Base-by-base conservation (phyloP, 64 coral and sea anemone genomes). In the Porites australiensis region DNA sequence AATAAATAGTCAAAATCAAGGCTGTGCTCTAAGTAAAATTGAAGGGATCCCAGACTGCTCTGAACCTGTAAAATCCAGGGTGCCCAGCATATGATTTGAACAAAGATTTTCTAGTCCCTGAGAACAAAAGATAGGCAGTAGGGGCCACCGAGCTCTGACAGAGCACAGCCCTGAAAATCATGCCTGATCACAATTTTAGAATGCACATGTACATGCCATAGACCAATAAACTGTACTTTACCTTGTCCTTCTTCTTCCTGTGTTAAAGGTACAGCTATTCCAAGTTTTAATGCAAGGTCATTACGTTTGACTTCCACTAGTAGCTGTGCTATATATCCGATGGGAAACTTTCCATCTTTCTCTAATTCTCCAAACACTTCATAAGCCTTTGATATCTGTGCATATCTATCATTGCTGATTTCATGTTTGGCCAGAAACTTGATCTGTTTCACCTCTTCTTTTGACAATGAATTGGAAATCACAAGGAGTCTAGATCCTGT, bases 251-350 rank as follows among this genome's bases (percentile, higher is more conserved):
- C 44, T 61, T 62, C 57, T 64, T 44, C 8, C 12, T 16, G 13
- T 44, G 3, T 54, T 13, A 18, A 82, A 44, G 43, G 58, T 37
- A 37, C 27, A 37, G 27, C 27, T 6, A 50, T 2, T 64, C 43
- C 44, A 64, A 82, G 79, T 65, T 64, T 82, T 60, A 49, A 27
- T 16, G 65, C 5, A 19, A 82, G 79, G 49, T 82, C 79, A 82
- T 64, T 4, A 10, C 79, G 79, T 3, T 65, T 13, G 22, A 82
- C 65, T 47, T 60, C 44, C 65, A n/a, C 5, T 15, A 82, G 79
- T 0, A 82, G 79, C 43, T 82, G 2, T 50, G 2, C 44, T 3
- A 82, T 61, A 46, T 48, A 44, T 4, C 44, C 48, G 13, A 12
- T n/a, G 2, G 79, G 60, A 10, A 62, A 19, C 11, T 50, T 16